These are phyloP conservation scores for Eurois occulta DNA, from an alignment of 2,888 invertebrate species.

Conservation along the genomic window DNA sequence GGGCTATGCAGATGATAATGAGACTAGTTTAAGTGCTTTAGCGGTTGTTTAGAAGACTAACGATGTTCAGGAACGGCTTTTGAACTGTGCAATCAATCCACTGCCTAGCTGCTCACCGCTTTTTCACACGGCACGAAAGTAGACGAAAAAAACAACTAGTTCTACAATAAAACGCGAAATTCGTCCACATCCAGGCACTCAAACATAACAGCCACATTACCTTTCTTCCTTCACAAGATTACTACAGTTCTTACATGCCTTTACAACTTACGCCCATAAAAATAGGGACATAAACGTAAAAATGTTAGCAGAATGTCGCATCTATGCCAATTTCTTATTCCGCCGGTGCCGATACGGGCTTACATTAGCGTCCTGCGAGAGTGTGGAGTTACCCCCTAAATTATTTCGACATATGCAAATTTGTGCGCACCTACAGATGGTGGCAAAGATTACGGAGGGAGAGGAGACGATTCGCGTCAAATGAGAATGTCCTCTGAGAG, in stretches of 20 bases:
- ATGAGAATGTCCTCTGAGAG: constrained; percentile 25
- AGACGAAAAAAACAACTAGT: background rate
- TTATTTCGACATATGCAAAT: constrained; percentile 91
- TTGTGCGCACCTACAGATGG: constrained; percentile 88
- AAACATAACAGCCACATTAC: constrained; percentile 33
- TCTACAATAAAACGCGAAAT: constrained; percentile 11
- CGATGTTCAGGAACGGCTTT: background rate
- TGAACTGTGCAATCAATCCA: background rate
- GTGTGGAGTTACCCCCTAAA: constrained; percentile 88
- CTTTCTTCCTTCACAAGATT: constrained; percentile 44
- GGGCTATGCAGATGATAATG: background rate
- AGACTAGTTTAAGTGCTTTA: background rate
- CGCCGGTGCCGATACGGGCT: constrained; percentile 78
- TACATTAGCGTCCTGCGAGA: constrained; percentile 83
- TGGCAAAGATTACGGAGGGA: constrained; percentile 46
- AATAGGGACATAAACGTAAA: constrained; percentile 64
- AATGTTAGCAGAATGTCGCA: constrained; percentile 64
- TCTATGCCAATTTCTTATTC: constrained; percentile 78
- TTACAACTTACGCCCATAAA: constrained; percentile 64
- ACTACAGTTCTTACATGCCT: constrained; percentile 54
- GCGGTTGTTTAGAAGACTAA: background rate
- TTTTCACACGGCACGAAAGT: background rate
- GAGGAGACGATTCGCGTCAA: constrained; percentile 32
- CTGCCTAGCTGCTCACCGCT: background rate
- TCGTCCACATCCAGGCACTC: constrained; percentile 20